Percentiles rank a stretch among this genome's conserved stretches.
Evolutionary conservation across 2,888 invertebrate species (phyloP).

Genomic region (Argynnis bischoffii): DNA sequence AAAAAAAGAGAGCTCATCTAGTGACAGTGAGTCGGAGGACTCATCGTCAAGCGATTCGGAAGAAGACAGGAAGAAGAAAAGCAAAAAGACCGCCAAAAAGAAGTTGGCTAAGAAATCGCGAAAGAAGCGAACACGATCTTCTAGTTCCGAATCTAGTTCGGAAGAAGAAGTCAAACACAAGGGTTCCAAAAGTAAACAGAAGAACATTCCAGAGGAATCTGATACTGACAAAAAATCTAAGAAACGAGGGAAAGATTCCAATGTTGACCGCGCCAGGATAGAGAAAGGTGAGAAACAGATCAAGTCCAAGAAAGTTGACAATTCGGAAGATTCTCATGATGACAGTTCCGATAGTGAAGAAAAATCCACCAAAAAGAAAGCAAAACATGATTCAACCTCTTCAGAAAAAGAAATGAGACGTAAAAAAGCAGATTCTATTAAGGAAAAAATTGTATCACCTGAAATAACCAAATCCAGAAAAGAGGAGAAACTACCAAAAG

Average conservation of each 20-base stretch:
- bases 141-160: slow-evolving; percentile 78
- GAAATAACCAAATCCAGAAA: slow-evolving; percentile 66
- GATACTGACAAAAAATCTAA: slow-evolving; percentile 72
- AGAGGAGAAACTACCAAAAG: slow-evolving; percentile 72
- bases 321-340: slow-evolving; percentile 71
- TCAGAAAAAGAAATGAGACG: slow-evolving; percentile 74
- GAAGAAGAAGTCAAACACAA: slow-evolving; percentile 79
- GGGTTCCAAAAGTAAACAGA: slow-evolving; percentile 72
- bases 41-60: slow-evolving; percentile 79
- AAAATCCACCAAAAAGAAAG: slow-evolving; percentile 76
- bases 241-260: slow-evolving; percentile 67
- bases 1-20: slow-evolving; percentile 74
- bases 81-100: slow-evolving; percentile 74
- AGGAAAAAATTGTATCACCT: slow-evolving; percentile 66
- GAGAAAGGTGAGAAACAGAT: slow-evolving; percentile 66
- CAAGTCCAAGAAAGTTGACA: slow-evolving; percentile 69
- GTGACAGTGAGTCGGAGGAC: slow-evolving; percentile 78
- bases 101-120: slow-evolving; percentile 73
- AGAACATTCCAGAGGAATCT: slow-evolving; percentile 76
- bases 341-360: slow-evolving; percentile 78
- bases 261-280: slow-evolving; percentile 61
- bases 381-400: slow-evolving; percentile 70
- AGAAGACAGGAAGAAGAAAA: slow-evolving; percentile 77
- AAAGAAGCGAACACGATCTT: slow-evolving; percentile 74
- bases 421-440: slow-evolving; percentile 65